Evolutionary conservation across 2,888 invertebrate species (phyloP).

Genomic region (Apamea anceps): DNA sequence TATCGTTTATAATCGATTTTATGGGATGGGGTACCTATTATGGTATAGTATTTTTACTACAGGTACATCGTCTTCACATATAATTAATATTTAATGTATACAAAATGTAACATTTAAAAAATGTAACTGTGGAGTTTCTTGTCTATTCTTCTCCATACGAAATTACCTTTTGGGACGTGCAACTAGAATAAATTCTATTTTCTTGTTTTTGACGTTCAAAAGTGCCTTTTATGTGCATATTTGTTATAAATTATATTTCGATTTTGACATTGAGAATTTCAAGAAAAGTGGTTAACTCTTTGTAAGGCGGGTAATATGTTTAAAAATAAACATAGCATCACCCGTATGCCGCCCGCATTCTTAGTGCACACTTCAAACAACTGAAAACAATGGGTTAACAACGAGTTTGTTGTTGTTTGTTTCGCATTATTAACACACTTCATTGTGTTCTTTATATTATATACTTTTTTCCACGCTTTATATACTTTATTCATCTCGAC

Average conservation of each 20-base stretch:
- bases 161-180: background rate
- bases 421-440: background rate
- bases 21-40: background rate
- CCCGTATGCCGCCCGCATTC: background rate
- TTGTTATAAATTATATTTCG: background rate
- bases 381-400: background rate
- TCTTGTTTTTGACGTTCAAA: background rate
- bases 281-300: background rate
- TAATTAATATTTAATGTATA: background rate
- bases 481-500: too few relatives aligned
- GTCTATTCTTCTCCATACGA: background rate
- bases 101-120: background rate
- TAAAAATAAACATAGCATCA: background rate
- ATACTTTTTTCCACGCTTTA: too few relatives aligned
- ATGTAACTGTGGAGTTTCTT: background rate
- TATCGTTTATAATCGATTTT: background rate
- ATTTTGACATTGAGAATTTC: background rate
- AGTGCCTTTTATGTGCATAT: background rate
- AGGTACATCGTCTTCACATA: background rate
- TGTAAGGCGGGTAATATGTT: background rate
- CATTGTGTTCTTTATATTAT: background rate
- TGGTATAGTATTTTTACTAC: background rate
- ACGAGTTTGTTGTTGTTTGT: slow-evolving; percentile 3
- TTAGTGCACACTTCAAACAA: background rate
- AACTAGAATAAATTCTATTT: background rate